phyloP scores from a whole-genome alignment of 1,140 invertebrate genomes.

The Melitaea cinxia region DNA sequence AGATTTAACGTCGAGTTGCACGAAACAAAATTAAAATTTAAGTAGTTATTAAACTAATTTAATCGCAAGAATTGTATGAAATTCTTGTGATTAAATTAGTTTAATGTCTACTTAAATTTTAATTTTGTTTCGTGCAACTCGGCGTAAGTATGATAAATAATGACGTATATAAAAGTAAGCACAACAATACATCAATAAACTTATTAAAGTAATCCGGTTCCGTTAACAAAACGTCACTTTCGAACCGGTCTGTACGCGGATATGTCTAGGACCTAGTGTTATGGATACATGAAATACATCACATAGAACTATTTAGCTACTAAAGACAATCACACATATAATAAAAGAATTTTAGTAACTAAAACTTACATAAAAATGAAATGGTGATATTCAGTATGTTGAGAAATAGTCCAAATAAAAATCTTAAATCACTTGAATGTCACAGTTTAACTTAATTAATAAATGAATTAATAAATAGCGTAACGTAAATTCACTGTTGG shows the following conservation, averaged over 20 bases:
- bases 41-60: too few relatives aligned
- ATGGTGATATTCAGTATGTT: neutral
- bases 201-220: slow-evolving; percentile 37
- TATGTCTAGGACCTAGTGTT: slow-evolving; percentile 30
- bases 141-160: neutral
- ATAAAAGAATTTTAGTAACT: neutral
- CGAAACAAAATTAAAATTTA: too few relatives aligned
- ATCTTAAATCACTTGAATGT: slow-evolving; percentile 17
- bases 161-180: slow-evolving; percentile 17
- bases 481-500: slow-evolving; percentile 39
- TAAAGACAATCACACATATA: neutral
- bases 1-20: too few relatives aligned
- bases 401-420: slow-evolving; percentile 4
- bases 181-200: slow-evolving; percentile 25
- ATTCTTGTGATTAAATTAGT: too few relatives aligned
- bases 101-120: too few relatives aligned
- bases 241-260: slow-evolving; percentile 58
- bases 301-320: neutral
- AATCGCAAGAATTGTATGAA: too few relatives aligned
- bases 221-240: slow-evolving; percentile 65
- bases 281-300: slow-evolving; percentile 9
- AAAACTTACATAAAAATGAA: slow-evolving; percentile 30
- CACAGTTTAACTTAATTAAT: slow-evolving; percentile 37
- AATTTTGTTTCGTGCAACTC: too few relatives aligned
- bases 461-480: too few relatives aligned